These are phyloP conservation scores for Heliconius eleuchia DNA, from an alignment of 1,140 invertebrate genomes.

Conservation along the genomic window DNA sequence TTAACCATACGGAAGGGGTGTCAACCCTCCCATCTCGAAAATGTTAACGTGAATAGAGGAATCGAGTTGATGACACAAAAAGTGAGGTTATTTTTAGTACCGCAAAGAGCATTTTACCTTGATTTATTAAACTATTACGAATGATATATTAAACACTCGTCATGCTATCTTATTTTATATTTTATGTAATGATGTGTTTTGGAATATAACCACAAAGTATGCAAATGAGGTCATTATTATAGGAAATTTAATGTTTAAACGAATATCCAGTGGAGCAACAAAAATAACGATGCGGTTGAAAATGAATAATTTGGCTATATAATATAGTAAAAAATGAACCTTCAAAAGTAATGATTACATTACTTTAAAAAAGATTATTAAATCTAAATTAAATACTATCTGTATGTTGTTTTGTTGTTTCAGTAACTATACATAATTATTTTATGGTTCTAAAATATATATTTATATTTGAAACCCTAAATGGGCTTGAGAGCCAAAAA, in stretches of 20 bases:
- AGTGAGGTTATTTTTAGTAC: neutral
- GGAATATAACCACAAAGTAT: neutral
- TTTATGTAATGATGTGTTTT: neutral
- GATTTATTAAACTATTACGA: neutral
- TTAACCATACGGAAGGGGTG: neutral
- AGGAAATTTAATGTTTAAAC: neutral
- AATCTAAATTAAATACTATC: too few relatives aligned
- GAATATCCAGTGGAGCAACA: neutral
- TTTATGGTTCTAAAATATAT: too few relatives aligned
- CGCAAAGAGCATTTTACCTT: neutral
- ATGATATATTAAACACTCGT: neutral
- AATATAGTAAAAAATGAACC: too few relatives aligned
- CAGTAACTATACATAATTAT: too few relatives aligned
- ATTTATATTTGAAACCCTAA: too few relatives aligned
- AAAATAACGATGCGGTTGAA: too few relatives aligned
- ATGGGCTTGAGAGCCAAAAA: too few relatives aligned
- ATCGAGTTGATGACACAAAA: constrained; percentile 8
- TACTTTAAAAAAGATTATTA: too few relatives aligned
- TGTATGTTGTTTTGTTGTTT: too few relatives aligned
- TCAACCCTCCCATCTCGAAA: neutral
- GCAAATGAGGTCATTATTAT: neutral
- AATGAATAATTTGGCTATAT: too few relatives aligned
- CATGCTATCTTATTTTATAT: neutral
- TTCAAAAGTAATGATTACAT: too few relatives aligned
- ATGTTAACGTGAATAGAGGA: neutral